A percentile compares a stretch with the other conserved stretches of the same genome.
Evolutionary conservation across 2,113 vertebrate genomes (phyloP).

Genomic region (Otocyon megalotis): DNA sequence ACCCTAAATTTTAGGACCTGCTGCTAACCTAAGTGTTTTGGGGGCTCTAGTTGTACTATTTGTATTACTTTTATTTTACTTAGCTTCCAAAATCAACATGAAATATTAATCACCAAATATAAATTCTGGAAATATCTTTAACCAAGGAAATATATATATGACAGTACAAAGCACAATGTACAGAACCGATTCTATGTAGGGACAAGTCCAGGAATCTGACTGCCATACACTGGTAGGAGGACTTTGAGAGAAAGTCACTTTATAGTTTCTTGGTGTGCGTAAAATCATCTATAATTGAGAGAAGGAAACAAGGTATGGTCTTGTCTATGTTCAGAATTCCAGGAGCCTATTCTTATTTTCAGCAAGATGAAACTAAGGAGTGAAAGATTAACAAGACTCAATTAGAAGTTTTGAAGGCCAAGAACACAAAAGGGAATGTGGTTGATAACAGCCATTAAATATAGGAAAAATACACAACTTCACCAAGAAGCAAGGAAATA

Average conservation of each 20-base stretch:
- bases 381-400: not conserved
- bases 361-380: constrained; percentile 17
- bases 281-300: not conserved
- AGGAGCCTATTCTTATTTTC: not conserved
- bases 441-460: not conserved
- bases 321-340: not conserved
- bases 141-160: not conserved
- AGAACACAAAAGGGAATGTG: constrained; percentile 15
- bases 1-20: not conserved
- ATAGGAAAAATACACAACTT: not conserved
- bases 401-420: not conserved
- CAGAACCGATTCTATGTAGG: not conserved
- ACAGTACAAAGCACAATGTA: not conserved
- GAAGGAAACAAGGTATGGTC: not conserved
- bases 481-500: not conserved
- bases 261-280: not conserved
- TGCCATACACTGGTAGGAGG: not conserved
- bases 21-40: not conserved
- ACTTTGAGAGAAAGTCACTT: not conserved
- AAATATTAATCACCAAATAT: constrained; percentile 17
- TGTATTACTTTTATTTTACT: not conserved
- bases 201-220: not conserved
- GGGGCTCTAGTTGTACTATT: not conserved
- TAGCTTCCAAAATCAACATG: not conserved
- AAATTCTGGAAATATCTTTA: constrained; percentile 36